Base-by-base conservation (phyloP, 2,113 vertebrate species). In the Cyanoramphus novaezelandiae region DNA sequence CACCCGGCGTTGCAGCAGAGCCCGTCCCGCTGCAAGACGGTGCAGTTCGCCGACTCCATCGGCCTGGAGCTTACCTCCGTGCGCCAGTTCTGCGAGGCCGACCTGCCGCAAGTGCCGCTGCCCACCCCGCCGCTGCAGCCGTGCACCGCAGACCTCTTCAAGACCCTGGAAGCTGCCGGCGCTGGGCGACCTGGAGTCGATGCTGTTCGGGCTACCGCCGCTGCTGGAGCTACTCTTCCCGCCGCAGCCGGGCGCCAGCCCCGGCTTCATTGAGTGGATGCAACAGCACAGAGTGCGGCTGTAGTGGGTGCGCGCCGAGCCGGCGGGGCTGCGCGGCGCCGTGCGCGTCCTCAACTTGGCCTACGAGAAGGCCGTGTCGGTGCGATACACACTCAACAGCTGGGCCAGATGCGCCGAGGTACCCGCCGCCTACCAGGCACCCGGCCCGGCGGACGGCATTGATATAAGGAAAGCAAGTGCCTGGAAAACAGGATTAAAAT, bases 31-130 rank as follows among this genome's bases (percentile, higher is more conserved):
- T 98, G 99, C 95, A 99, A 99, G 79, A 99, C 98, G 81, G 99
- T 99, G 89, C 98, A 99, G 25, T 99, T 99, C 92, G 99, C 99
- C 4, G 99, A 99, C 95, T 98, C 99, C 3, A 95, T 99, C 72
- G 99, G 99, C 19, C 97, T 99, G 88, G 99, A 99, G 97, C 98
- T 99, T 80, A 99, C 98, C 47, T 98, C 98, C 14, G 98, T 99
- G 35, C 98, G 98, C 85, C 99, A 99, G 95, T 99, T 99, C 95
- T 98, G 98, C 78, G 98, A 99, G 3, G 43, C 43, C 16, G 43
- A 43, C 43, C 43, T 43, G 43, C 43, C 12, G 43, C 16, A 43
- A 43, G 43, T 43, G 43, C 43, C 43, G 43, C 43, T 43, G 43
- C 43, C 43, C 43, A 43, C 43, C 43, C 43, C 43, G 15, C 13